Conservation (phyloP, 2,797 vertebrate genomes). For the Alcedo quadribrachys region DNA sequence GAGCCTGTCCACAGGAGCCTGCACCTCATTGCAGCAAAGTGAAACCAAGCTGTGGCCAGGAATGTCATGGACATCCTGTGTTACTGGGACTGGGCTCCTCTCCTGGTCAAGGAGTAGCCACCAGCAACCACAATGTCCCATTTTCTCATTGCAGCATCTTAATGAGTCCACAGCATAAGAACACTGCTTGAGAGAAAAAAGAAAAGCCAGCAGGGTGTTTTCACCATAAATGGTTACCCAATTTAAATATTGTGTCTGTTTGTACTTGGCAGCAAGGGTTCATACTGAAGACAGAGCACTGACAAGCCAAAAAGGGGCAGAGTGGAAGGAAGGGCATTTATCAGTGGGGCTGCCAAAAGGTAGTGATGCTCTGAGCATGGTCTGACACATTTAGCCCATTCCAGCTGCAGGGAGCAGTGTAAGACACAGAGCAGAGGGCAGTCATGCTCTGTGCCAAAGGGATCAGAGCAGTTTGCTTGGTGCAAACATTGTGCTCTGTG, state of each 20-base stretch:
- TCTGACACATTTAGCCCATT: accelerated
- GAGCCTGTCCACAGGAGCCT: neutral
- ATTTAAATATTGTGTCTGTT: neutral
- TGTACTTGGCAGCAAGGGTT: neutral
- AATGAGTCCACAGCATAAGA: accelerated
- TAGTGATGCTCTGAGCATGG: neutral
- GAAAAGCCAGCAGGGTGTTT: neutral
- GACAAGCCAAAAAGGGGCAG: neutral
- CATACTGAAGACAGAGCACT: neutral
- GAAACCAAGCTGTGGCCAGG: neutral
- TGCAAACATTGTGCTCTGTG: neutral
- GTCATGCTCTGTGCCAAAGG: neutral
- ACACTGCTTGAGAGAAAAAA: neutral
- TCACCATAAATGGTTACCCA: neutral
- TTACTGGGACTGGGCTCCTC: neutral
- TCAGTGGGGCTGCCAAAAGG: neutral
- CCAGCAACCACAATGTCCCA: neutral
- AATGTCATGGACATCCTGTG: neutral
- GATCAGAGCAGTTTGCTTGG: accelerated
- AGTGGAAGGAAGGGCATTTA: neutral
- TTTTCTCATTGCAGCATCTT: neutral
- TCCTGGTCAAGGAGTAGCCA: neutral
- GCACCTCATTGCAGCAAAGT: neutral
- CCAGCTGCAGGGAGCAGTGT: neutral
- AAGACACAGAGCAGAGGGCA: neutral